Conservation (phyloP, 2,888 invertebrate species). For the Disparrhopalites patrizii region DNA sequence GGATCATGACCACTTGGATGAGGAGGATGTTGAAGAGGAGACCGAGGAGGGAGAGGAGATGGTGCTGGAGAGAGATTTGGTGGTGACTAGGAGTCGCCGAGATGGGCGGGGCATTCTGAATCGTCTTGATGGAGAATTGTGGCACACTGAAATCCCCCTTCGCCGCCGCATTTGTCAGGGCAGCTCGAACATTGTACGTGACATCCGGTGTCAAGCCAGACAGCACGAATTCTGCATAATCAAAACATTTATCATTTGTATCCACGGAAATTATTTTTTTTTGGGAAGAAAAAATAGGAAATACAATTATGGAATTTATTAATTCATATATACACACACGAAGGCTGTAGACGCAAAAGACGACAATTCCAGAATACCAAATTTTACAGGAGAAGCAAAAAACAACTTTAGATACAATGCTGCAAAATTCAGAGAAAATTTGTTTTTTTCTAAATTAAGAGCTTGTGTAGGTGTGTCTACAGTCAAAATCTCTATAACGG, state of each 20-base stretch:
- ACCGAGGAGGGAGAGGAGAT: slow-evolving; percentile 33
- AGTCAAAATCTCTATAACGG: no score
- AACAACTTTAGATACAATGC: no score
- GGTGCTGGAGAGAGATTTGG: slow-evolving; percentile 18
- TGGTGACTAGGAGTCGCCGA: slow-evolving; percentile 32
- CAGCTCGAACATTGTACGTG: slow-evolving; percentile 46
- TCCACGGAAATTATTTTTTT: no score
- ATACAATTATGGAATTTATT: neutral
- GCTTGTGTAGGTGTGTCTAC: no score
- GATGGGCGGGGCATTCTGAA: slow-evolving; percentile 39
- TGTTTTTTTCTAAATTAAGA: no score
- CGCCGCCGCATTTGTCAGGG: slow-evolving; percentile 46
- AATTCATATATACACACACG: neutral
- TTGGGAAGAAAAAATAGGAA: no score
- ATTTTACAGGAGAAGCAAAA: no score
- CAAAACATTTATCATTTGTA: no score
- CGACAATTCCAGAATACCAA: no score
- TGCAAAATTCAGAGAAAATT: no score
- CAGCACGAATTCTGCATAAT: slow-evolving; percentile 44
- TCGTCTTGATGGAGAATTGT: slow-evolving; percentile 32
- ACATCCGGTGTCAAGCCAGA: slow-evolving; percentile 45
- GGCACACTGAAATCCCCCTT: slow-evolving; percentile 43
- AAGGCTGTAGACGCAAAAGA: neutral
- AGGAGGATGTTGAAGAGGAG: slow-evolving; percentile 36
- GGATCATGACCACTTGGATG: slow-evolving; percentile 30